Percentiles rank a stretch among this genome's conserved stretches.
Evolutionary conservation across 2,888 invertebrate species (phyloP).

Genomic region (Drosophila fungiperda): DNA sequence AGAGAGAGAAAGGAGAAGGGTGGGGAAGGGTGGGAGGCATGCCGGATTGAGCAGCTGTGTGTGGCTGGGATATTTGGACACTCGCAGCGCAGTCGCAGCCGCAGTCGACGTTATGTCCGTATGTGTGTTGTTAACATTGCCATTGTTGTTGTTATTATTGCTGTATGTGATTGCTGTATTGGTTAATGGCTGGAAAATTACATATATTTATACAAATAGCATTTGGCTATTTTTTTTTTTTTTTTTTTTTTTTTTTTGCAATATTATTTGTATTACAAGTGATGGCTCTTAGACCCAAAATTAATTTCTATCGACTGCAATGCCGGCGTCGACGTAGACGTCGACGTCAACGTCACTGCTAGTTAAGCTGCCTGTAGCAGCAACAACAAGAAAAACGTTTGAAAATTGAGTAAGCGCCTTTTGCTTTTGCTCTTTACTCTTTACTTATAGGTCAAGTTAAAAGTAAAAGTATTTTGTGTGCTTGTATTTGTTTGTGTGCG

Average conservation of each 20-base stretch:
- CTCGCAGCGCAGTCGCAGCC: slow-evolving; percentile 30
- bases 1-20: neutral
- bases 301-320: slow-evolving; percentile 29
- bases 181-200: slow-evolving; percentile 76
- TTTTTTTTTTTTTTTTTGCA: slow-evolving; percentile 45
- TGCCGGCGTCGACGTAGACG: slow-evolving; percentile 8
- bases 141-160: slow-evolving; percentile 30
- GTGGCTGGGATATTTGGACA: slow-evolving; percentile 28
- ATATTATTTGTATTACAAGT: slow-evolving; percentile 57
- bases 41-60: slow-evolving; percentile 41
- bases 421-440: slow-evolving; percentile 61
- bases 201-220: slow-evolving; percentile 36
- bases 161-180: slow-evolving; percentile 36
- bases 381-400: slow-evolving; percentile 3
- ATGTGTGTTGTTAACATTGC: slow-evolving; percentile 44
- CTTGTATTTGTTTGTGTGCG: slow-evolving; percentile 13
- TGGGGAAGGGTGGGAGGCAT: neutral
- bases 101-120: slow-evolving; percentile 49
- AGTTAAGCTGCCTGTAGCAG: slow-evolving; percentile 29
- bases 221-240: slow-evolving; percentile 35
- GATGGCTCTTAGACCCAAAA: slow-evolving; percentile 29
- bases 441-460: slow-evolving; percentile 79
- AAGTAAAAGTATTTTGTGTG: slow-evolving; percentile 69
- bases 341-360: slow-evolving; percentile 26
- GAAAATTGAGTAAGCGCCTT: slow-evolving; percentile 38